Conservation (phyloP, 2,888 invertebrate species). For the Drosophila villosipedis region DNA sequence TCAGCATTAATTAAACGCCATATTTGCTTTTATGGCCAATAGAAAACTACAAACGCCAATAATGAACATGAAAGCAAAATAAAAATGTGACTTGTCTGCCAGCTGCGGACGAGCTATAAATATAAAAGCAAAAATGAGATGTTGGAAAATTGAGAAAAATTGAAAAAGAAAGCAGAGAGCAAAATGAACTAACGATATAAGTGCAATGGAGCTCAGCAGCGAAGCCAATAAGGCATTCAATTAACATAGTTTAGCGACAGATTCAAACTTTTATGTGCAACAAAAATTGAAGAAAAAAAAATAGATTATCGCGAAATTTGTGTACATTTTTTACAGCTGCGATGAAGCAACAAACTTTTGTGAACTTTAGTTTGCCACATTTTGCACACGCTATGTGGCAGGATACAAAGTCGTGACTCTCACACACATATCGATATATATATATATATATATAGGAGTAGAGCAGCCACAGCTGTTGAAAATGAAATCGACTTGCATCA, state of each 20-base stretch:
- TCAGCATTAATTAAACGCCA: conserved; percentile 42
- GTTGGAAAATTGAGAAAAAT: conserved; percentile 35
- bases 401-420: not conserved
- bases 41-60: not conserved
- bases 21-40: conserved; percentile 21
- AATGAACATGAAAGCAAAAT: conserved; percentile 9
- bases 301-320: not conserved
- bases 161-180: conserved; percentile 4
- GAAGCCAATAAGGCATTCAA: conserved; percentile 20
- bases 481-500: conserved; percentile 78
- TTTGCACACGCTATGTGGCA: conserved; percentile 21
- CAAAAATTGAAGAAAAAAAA: not conserved
- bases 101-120: conserved; percentile 7
- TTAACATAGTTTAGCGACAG: conserved; percentile 17
- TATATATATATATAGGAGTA: not conserved
- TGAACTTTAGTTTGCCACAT: conserved; percentile 48
- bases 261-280: not conserved
- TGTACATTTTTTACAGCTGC: not conserved
- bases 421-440: not conserved
- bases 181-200: conserved; percentile 9
- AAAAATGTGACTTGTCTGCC: conserved; percentile 1
- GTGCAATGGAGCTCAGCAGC: not conserved
- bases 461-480: conserved; percentile 60
- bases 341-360: conserved; percentile 60
- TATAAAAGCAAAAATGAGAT: conserved; percentile 8